Conservation (phyloP, 2,888 invertebrate species). For the Drosophila mercatorum region DNA sequence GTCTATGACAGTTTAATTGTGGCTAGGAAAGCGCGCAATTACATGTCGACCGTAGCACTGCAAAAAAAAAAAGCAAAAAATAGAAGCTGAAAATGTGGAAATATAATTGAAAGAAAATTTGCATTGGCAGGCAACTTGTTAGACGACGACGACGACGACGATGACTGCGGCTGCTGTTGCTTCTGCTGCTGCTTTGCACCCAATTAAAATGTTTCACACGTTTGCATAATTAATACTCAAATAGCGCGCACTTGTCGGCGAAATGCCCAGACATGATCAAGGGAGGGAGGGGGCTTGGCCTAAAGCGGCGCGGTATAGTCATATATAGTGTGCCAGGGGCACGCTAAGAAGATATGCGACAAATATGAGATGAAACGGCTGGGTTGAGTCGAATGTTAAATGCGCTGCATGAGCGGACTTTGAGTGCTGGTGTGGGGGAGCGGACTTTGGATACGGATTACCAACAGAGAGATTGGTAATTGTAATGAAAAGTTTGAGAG, state of each 20-base stretch:
- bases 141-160: constrained; percentile 25
- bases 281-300: not conserved
- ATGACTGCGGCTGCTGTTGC: constrained; percentile 16
- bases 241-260: constrained; percentile 76
- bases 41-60: constrained; percentile 51
- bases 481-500: not conserved
- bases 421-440: not conserved
- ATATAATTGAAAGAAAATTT: constrained; percentile 76
- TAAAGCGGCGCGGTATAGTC: not conserved
- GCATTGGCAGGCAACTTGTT: constrained; percentile 67
- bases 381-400: not conserved
- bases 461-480: not conserved
- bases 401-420: not conserved
- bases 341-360: constrained; percentile 51
- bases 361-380: constrained; percentile 10
- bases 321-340: constrained; percentile 24
- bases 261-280: constrained; percentile 47
- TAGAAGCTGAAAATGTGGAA: constrained; percentile 42
- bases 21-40: constrained; percentile 79
- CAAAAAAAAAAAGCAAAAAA: constrained; percentile 8
- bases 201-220: constrained; percentile 85
- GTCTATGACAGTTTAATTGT: constrained; percentile 80
- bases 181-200: constrained; percentile 69
- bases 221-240: constrained; percentile 84
- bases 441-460: not conserved